Percentiles rank a stretch among this genome's conserved stretches.
Conservation (phyloP, 2,113 vertebrate species). For the Hippopotamus amphibius region DNA sequence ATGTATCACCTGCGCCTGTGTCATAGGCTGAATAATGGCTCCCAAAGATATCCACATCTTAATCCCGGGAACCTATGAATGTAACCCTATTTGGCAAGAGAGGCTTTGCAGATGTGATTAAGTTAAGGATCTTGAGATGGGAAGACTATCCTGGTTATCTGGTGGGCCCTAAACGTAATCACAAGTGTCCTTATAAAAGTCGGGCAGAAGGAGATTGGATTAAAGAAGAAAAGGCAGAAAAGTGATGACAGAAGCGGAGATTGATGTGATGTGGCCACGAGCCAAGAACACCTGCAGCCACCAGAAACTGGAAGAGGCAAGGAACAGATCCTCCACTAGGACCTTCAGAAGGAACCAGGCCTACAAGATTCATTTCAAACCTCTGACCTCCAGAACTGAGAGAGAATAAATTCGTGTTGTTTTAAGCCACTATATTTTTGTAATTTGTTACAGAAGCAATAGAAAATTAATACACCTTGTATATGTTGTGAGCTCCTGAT, state of each 20-base stretch:
- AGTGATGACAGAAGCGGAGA: not conserved
- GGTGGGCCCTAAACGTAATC: not conserved
- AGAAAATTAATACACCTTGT: not conserved
- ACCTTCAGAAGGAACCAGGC: not conserved
- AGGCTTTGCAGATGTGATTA: conserved; percentile 8
- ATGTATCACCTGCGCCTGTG: not conserved
- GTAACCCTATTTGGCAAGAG: not conserved
- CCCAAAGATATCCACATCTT: not conserved
- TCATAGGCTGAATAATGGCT: not conserved
- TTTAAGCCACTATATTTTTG: not conserved
- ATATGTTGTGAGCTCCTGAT: not conserved
- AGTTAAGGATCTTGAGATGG: not conserved
- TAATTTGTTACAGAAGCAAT: not conserved
- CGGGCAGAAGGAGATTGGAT: not conserved
- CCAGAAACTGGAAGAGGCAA: not conserved
- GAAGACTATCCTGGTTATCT: not conserved
- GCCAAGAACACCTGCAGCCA: not conserved
- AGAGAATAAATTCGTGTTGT: not conserved
- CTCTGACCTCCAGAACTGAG: not conserved
- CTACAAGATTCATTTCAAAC: not conserved
- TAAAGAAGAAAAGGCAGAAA: not conserved
- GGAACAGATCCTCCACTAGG: not conserved
- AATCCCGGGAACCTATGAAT: not conserved
- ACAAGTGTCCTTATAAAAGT: not conserved
- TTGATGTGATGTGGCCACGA: not conserved